Percentiles rank a stretch among this genome's conserved stretches.
Evolutionary conservation across 92 coral and sea anemone genomes (phyloP).

Genomic region (Porites cylindrica): DNA sequence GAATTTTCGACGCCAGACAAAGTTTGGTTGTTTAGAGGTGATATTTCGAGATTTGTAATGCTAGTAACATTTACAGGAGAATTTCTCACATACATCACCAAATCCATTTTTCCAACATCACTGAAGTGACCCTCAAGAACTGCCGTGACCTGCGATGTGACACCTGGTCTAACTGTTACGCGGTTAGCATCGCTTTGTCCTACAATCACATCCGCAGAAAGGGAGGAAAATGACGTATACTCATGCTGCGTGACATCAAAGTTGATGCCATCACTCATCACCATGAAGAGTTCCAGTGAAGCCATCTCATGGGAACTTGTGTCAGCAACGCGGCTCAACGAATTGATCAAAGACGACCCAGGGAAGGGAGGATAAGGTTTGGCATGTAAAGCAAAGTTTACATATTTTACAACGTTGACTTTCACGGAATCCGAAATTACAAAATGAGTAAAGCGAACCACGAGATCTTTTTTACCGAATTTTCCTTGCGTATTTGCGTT

Average conservation of each 20-base stretch:
- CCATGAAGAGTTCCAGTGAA: conserved; percentile 49
- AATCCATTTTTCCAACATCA: conserved; percentile 7
- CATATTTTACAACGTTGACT: conserved; percentile 49
- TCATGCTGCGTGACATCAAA: conserved; percentile 49
- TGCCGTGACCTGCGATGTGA: background rate
- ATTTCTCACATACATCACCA: background rate
- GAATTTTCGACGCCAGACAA: conserved; percentile 60
- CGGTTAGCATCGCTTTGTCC: conserved; percentile 59
- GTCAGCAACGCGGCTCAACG: conserved; percentile 33
- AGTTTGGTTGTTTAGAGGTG: conserved; percentile 42
- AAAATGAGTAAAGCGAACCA: conserved; percentile 61
- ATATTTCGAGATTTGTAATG: conserved; percentile 22
- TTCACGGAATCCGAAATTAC: conserved; percentile 19
- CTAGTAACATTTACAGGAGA: conserved; percentile 39
- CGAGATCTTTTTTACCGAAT: conserved; percentile 36
- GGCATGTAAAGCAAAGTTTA: conserved; percentile 37
- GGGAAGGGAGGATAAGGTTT: conserved; percentile 65
- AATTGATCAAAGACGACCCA: conserved; percentile 33
- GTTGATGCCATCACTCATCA: conserved; percentile 47
- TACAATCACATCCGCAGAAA: conserved; percentile 35
- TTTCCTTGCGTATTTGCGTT: conserved; percentile 37
- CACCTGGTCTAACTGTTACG: conserved; percentile 42
- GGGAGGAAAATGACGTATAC: conserved; percentile 53
- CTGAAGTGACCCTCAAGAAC: conserved; percentile 44
- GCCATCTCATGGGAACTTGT: conserved; percentile 56